These are phyloP conservation scores for Mus caroli DNA, from an alignment of 2,797 vertebrate genomes.

Conservation along the genomic window DNA sequence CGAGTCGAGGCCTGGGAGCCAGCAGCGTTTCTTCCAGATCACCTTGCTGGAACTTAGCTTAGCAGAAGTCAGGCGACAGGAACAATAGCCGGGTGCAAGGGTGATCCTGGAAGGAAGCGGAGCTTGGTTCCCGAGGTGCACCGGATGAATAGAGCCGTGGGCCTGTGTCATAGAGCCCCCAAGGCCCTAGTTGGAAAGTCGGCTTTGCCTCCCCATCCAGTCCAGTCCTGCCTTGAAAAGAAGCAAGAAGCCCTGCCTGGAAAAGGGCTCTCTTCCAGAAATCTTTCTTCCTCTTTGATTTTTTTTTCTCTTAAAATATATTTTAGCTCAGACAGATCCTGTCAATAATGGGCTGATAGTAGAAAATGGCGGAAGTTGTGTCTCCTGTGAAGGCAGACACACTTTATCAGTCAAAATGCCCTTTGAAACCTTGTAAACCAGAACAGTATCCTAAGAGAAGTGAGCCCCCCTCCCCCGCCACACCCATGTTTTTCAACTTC, in stretches of 20 bases:
- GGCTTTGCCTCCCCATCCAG: neutral
- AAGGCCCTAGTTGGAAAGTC: slow-evolving; percentile 46
- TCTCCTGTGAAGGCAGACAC: slow-evolving; percentile 36
- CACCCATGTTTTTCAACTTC: neutral
- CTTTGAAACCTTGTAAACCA: slow-evolving; percentile 59
- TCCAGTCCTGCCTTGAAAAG: neutral
- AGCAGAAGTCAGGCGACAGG: slow-evolving; percentile 85
- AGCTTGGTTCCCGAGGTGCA: slow-evolving; percentile 88
- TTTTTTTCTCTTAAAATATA: slow-evolving; percentile 60
- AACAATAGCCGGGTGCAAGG: slow-evolving; percentile 87
- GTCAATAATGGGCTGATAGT: slow-evolving; percentile 60
- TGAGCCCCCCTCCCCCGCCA: neutral
- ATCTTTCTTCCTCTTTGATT: neutral
- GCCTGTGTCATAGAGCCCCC: slow-evolving; percentile 69
- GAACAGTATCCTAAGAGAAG: slow-evolving; percentile 36
- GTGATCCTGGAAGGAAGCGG: slow-evolving; percentile 88
- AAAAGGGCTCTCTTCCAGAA: neutral
- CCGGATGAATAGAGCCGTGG: slow-evolving; percentile 84
- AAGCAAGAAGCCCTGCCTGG: neutral
- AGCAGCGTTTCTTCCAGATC: slow-evolving; percentile 85
- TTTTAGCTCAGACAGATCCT: slow-evolving; percentile 58
- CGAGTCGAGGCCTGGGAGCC: slow-evolving; percentile 87
- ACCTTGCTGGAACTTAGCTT: slow-evolving; percentile 88
- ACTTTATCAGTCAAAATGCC: slow-evolving; percentile 48
- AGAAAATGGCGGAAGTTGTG: slow-evolving; percentile 69